Conservation (phyloP, 2,888 invertebrate genomes). For the Pristionchus entomophagus region DNA sequence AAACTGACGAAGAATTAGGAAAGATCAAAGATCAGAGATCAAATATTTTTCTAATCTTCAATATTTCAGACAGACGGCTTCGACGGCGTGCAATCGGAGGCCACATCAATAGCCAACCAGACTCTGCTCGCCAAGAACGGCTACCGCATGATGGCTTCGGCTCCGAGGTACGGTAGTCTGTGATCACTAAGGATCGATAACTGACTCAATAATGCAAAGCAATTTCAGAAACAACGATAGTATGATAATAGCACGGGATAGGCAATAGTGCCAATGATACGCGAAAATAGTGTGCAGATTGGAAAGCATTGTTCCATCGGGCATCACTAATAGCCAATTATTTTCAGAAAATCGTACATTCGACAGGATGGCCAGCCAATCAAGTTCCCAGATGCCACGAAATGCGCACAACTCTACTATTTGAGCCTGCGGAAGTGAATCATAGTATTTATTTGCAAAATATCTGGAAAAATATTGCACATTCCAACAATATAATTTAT, state of each 20-base stretch:
- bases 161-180: not conserved
- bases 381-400: constrained; percentile 2
- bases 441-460: not conserved
- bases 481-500: too few relatives aligned
- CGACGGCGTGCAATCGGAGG: constrained; percentile 18
- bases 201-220: not conserved
- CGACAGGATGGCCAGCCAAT: not conserved
- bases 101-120: constrained; percentile 30
- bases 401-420: not conserved
- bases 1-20: not conserved
- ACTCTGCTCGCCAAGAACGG: constrained; percentile 19
- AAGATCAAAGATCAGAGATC: not conserved
- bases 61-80: not conserved
- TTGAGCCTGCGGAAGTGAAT: not conserved
- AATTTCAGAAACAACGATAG: too few relatives aligned
- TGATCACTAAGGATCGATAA: not conserved
- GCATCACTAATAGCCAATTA: too few relatives aligned
- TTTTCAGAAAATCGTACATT: constrained; percentile 14
- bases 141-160: not conserved
- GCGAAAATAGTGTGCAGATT: too few relatives aligned
- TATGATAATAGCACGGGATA: too few relatives aligned
- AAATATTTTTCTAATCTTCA: not conserved
- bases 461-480: not conserved
- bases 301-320: too few relatives aligned
- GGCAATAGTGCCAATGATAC: too few relatives aligned